Evolutionary conservation across 2,797 vertebrate genomes (phyloP).

Genomic region (Hemibagrus guttatus): DNA sequence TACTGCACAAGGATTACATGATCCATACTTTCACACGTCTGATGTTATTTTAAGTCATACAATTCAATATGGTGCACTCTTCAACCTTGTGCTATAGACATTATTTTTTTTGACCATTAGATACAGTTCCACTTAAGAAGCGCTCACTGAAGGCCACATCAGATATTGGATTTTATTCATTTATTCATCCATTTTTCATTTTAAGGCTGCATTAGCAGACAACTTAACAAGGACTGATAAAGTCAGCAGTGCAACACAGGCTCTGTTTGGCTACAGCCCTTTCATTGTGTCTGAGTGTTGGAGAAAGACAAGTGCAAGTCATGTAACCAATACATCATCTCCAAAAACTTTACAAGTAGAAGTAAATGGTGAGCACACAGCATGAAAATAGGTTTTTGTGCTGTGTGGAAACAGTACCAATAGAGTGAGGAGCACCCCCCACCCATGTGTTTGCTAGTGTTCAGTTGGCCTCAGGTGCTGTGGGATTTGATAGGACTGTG

Average conservation of each 20-base stretch:
- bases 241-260: neutral
- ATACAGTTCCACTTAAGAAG: neutral
- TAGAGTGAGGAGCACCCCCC: neutral
- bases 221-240: neutral
- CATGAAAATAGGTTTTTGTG: constrained; percentile 1
- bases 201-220: neutral
- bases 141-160: neutral
- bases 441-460: neutral
- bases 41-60: constrained; percentile 3
- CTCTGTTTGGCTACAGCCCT: neutral
- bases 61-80: neutral
- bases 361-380: neutral
- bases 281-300: neutral
- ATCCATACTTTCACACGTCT: neutral
- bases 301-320: neutral
- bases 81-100: neutral
- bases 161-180: neutral
- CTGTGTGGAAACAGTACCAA: neutral
- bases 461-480: constrained; percentile 29
- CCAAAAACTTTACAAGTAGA: neutral
- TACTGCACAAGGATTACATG: neutral
- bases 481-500: constrained; percentile 15
- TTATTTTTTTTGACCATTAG: neutral
- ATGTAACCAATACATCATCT: neutral
- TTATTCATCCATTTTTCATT: neutral